Percentiles rank a stretch among this genome's conserved stretches.
Evolutionary conservation across 2,113 vertebrate species (phyloP).

Genomic region (Oncorhynchus keta): DNA sequence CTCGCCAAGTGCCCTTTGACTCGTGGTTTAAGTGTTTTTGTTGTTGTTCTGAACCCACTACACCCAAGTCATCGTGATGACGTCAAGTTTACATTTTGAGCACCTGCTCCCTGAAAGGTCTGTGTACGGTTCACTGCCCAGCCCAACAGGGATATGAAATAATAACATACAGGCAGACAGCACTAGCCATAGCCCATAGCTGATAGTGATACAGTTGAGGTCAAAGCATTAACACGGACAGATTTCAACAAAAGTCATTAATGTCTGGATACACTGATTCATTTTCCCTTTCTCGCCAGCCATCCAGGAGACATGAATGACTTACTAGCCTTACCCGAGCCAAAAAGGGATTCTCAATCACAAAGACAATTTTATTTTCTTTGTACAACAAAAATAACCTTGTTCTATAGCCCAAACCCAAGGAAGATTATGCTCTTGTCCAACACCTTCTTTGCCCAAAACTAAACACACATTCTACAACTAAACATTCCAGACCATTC

Average conservation of each 20-base stretch:
- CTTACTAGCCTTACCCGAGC: not conserved
- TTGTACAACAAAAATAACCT: not conserved
- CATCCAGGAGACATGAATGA: not conserved
- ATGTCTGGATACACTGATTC: not conserved
- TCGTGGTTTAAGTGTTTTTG: too few species aligned
- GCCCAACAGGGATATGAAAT: not conserved
- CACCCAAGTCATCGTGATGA: too few species aligned
- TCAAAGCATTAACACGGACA: not conserved
- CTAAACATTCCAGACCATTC: constrained; percentile 30
- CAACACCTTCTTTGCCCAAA: too few species aligned
- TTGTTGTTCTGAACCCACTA: too few species aligned
- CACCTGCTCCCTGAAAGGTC: too few species aligned
- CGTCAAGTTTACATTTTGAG: too few species aligned
- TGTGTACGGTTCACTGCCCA: too few species aligned
- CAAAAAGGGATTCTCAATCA: not conserved
- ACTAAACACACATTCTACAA: too few species aligned
- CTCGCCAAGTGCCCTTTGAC: too few species aligned
- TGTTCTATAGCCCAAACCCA: not conserved
- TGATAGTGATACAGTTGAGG: not conserved
- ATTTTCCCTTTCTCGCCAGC: not conserved
- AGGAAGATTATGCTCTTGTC: too few species aligned
- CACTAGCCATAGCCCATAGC: not conserved
- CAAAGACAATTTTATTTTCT: not conserved
- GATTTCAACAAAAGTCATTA: not conserved
- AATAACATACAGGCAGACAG: not conserved